A percentile compares a stretch with the other conserved stretches of the same genome.
Conservation (phyloP, 2,888 invertebrate genomes). For the Seira musarum region DNA sequence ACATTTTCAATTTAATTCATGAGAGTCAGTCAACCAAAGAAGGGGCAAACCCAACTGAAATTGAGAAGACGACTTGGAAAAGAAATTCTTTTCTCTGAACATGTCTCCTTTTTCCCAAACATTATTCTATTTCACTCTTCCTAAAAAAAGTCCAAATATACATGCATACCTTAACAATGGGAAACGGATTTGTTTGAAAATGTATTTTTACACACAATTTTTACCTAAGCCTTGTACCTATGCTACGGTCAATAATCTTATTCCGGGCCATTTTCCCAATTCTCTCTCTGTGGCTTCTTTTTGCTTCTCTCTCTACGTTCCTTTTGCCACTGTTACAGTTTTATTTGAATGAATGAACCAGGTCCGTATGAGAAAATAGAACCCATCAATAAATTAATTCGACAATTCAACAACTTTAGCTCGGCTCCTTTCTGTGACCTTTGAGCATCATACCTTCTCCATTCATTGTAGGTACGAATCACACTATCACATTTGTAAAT, state of each 20-base stretch:
- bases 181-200: background rate
- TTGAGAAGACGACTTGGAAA: constrained; percentile 34
- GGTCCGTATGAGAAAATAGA: background rate
- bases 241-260: background rate
- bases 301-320: too few species aligned
- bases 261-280: constrained; percentile 13
- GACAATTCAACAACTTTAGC: background rate
- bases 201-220: background rate
- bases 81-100: background rate
- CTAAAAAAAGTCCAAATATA: background rate
- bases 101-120: constrained; percentile 8
- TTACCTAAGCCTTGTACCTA: background rate
- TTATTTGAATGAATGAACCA: background rate
- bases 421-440: too few species aligned
- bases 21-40: constrained; percentile 61
- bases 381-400: constrained; percentile 1
- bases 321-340: too few species aligned
- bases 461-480: too few species aligned
- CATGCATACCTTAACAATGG: too few species aligned
- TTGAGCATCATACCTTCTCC: too few species aligned
- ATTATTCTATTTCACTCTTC: background rate
- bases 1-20: constrained; percentile 63
- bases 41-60: constrained; percentile 47
- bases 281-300: background rate
- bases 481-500: too few species aligned